These are phyloP conservation scores for Xenops minutus DNA, from an alignment of 2,797 vertebrate species.

Conservation along the genomic window DNA sequence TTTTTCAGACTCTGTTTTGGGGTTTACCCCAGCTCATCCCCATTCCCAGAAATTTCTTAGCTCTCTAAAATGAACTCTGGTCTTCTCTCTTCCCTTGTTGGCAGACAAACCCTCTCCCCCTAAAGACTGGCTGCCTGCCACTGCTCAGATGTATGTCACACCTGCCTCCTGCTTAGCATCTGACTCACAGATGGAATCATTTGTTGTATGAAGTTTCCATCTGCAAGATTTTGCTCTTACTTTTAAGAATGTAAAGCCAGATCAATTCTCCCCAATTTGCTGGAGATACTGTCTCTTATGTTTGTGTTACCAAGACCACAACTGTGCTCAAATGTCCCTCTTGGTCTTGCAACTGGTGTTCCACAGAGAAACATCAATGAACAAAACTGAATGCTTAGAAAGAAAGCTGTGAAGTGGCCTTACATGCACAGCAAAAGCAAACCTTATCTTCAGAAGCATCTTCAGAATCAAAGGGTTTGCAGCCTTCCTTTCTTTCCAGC, in stretches of 20 bases:
- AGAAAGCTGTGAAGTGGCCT: not conserved
- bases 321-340: not conserved
- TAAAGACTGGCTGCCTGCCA: slow-evolving; percentile 10
- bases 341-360: not conserved
- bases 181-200: slow-evolving; percentile 40
- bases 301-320: not conserved
- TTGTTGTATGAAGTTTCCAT: not conserved
- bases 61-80: not conserved
- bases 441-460: not conserved
- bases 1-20: not conserved
- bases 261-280: not conserved
- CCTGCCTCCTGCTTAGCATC: slow-evolving; percentile 32
- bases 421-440: not conserved
- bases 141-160: slow-evolving; percentile 34
- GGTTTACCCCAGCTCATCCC: not conserved
- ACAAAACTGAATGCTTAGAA: not conserved
- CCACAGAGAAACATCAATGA: not conserved
- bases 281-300: not conserved
- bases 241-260: not conserved
- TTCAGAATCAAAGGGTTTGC: not conserved
- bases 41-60: not conserved
- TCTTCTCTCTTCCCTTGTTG: not conserved
- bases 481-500: not conserved
- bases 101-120: not conserved
- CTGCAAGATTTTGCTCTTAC: slow-evolving; percentile 13